Evolutionary conservation across 2,113 vertebrate genomes (phyloP), one percentile per base, ranked within the genome.

Genomic region (Petromus typicus): DNA sequence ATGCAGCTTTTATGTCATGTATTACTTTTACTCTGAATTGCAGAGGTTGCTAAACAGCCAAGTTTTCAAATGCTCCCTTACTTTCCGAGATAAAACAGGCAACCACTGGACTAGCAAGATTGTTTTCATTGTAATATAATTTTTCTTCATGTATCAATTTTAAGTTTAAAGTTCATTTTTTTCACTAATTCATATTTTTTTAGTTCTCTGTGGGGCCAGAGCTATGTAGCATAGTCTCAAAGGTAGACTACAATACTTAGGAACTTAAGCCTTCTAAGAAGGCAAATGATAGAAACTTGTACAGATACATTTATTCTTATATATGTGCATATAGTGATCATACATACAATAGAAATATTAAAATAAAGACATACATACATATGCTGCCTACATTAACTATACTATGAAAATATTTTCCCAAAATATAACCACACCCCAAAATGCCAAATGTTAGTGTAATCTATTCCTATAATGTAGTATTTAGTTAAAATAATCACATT

Each of bases 1-100:
- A 7, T n/a, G 8, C 20, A 79, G 13, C 23, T 56, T 95, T 95
- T 82, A 69, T 7, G 5, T 23, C 64, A 57, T 66, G 43, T 79
- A 75, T 43, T 85, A 90, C 84, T 94, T 86, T 43, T 5, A 73
- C 20, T 82, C 9, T 45, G 54, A 27, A 5, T 34, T 90, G 54
- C 18, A 94, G 84, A 61, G 37, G 69, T 51, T 59, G 20, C 43
- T 13, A 48, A 91, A 45, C 37, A 91, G 86, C 34, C 79, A 80
- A 45, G 25, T 45, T 89, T 92, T 93, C 51, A 89, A 86, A 80
- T 63, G 71, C 43, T 59, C n/a, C 22, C 22, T 90, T 73, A 82
- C 34, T 88, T 93, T 79, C 73, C 54, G 79, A 96, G 63, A 59
- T 63, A 48, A 93, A 96, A 93, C 67, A 67, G 12, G 90, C 0